Base-by-base conservation (phyloP, 2,888 invertebrate species). In the Nomada lathburiana region DNA sequence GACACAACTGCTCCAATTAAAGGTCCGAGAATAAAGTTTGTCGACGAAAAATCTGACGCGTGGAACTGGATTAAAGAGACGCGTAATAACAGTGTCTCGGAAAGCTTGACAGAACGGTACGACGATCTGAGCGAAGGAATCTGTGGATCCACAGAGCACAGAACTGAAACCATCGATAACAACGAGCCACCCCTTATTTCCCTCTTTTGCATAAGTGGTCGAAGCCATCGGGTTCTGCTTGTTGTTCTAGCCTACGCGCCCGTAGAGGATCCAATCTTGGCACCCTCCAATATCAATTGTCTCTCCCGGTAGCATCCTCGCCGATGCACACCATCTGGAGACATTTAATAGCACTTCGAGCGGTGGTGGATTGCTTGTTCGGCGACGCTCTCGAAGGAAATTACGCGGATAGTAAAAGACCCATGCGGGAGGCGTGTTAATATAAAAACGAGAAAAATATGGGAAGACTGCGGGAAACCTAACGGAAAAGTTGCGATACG, bases 261-360 rank as follows among this genome's bases (percentile, higher is more conserved):
- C 83, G 86, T 86, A 83, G 65, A 59, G 73, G 72, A 76, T 87
- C 86, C 86, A 87, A 87, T 83, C 72, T 57, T 26, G 70, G 53
- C 68, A 77, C 80, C 69, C 76, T 71, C 81, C 69, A 78, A 73
- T 78, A 85, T 85, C 85, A 84, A 84, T 85, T 84, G 73, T 72
- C 57, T 10, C 20, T 55, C 23, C 0, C 23, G 20, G 20, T 23
- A 20, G 20, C 23, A 36, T 11, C 53, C 29, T 44, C 60, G 18
- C 29, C 18, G 62, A 82, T 64, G 47, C 73, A 67, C 74, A 75
- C 78, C 87, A 86, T 87, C 83, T 87, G 87, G 76, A 75, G 75
- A 76, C 72, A 55, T 80, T 72, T 80, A 77, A 82, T 77, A 80
- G 70, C 82, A 60, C 71, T 80, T 73, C 71, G 75, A 83, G 74